Evolutionary conservation across 2,888 invertebrate genomes (phyloP).

Genomic region (Drosophila mettleri): DNA sequence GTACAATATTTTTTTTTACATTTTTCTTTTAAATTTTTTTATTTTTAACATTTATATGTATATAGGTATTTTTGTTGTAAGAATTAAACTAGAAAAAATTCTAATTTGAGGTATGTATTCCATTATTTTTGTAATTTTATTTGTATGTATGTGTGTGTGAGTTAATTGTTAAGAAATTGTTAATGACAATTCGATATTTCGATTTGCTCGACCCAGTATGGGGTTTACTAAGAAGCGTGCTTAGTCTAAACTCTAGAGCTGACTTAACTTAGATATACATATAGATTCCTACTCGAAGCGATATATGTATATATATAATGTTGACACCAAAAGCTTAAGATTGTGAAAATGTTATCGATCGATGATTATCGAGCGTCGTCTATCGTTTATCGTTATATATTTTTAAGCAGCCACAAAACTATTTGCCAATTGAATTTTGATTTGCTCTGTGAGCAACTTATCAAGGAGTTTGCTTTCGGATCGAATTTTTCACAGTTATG

Average conservation of each 20-base stretch:
- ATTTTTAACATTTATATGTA: conserved; percentile 63
- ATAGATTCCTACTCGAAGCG: conserved; percentile 35
- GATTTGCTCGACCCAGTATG: conserved; percentile 38
- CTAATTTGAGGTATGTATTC: conserved; percentile 83
- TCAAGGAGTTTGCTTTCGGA: conserved; percentile 25
- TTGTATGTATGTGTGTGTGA: conserved; percentile 42
- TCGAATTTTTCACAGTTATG: conserved; percentile 69
- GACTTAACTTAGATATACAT: conserved; percentile 30
- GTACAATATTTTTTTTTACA: conserved; percentile 38
- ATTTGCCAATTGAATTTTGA: conserved; percentile 46
- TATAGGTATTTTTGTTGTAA: conserved; percentile 70
- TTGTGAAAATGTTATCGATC: conserved; percentile 32
- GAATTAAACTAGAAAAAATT: conserved; percentile 83
- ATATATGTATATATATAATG: conserved; percentile 23
- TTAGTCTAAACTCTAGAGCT: conserved; percentile 60
- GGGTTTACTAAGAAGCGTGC: conserved; percentile 70
- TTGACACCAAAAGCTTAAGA: conserved; percentile 64
- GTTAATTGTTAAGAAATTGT: conserved; percentile 44
- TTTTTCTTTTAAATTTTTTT: conserved; percentile 30
- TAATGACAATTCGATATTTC: conserved; percentile 33
- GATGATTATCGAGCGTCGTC: conserved; percentile 3
- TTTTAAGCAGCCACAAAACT: conserved; percentile 82
- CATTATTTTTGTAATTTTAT: conserved; percentile 78
- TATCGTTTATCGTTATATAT: conserved; percentile 42
- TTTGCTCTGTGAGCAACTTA: conserved; percentile 62